phyloP scores from a whole-genome alignment of 2,888 invertebrate genomes.

The Sinhomidia bicolor region DNA sequence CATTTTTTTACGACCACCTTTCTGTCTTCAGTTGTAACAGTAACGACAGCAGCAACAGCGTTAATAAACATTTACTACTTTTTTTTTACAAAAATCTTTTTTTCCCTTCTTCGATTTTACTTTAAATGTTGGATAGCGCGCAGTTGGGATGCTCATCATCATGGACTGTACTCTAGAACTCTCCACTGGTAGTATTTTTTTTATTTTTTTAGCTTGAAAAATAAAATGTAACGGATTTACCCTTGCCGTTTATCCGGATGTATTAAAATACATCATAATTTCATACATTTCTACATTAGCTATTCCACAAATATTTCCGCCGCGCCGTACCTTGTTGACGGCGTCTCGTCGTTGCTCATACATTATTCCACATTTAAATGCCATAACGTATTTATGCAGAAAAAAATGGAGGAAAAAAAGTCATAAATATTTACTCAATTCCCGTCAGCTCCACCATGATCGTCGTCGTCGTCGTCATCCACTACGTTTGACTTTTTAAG shows the following conservation, averaged over 20 bases:
- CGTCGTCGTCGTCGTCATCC: background rate
- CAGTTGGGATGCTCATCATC: background rate
- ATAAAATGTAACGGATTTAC: background rate
- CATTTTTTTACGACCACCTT: constrained; percentile 21
- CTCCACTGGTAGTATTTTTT: background rate
- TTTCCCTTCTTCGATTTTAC: too few species aligned
- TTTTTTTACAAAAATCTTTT: background rate
- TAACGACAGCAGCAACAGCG: background rate
- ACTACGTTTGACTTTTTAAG: background rate
- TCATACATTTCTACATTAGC: background rate
- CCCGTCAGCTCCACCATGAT: constrained; percentile 23
- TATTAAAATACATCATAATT: constrained; percentile 11
- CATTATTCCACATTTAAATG: constrained; percentile 29
- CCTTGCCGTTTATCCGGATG: constrained; percentile 10
- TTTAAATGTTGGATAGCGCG: too few species aligned
- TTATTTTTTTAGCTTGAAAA: too few species aligned
- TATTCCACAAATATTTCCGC: background rate
- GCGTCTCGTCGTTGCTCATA: background rate
- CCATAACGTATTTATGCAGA: background rate
- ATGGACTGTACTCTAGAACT: background rate
- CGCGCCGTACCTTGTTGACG: too few species aligned
- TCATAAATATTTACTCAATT: constrained; percentile 45
- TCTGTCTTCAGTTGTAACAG: background rate
- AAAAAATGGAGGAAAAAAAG: background rate
- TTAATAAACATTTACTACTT: constrained; percentile 24